Percentiles rank a stretch among this genome's conserved stretches.
phyloP scores from a whole-genome alignment of 1,140 invertebrate genomes.

The Copidosoma floridanum region DNA sequence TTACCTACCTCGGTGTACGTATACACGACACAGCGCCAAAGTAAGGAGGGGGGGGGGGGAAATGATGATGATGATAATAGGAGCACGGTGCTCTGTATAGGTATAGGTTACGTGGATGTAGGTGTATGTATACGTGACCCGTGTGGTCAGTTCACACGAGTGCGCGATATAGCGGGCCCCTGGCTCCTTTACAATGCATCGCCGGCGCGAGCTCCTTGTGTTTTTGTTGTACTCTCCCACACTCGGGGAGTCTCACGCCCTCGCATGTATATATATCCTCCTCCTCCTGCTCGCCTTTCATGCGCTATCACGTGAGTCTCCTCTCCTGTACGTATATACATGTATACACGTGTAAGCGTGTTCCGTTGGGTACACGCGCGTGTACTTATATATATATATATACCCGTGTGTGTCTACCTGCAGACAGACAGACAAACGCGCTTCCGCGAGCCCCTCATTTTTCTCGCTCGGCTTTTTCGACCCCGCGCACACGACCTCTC shows the following conservation, averaged over 20 bases:
- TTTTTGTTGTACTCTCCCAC: slow-evolving; percentile 54
- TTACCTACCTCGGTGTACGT: too few species aligned
- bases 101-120: too few species aligned
- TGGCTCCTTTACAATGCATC: slow-evolving; percentile 49
- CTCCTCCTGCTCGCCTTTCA: slow-evolving; percentile 21
- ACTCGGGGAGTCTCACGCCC: slow-evolving; percentile 57
- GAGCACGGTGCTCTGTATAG: slow-evolving; percentile 22
- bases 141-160: slow-evolving; percentile 59
- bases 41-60: slow-evolving; percentile 47
- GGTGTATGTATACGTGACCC: slow-evolving; percentile 54
- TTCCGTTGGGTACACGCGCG: background rate
- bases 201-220: background rate
- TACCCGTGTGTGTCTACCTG: background rate
- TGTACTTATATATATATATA: too few species aligned
- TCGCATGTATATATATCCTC: slow-evolving; percentile 58
- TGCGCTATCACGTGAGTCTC: background rate
- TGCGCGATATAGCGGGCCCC: slow-evolving; percentile 27
- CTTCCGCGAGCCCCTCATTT: slow-evolving; percentile 13
- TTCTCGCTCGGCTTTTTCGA: too few species aligned
- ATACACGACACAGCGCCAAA: too few species aligned
- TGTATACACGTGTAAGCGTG: background rate
- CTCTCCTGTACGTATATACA: too few species aligned
- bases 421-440: background rate
- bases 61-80: slow-evolving; percentile 60
- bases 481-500: too few species aligned